Conservation (phyloP, 1,140 invertebrate species). For the Eubasilissa regina region DNA sequence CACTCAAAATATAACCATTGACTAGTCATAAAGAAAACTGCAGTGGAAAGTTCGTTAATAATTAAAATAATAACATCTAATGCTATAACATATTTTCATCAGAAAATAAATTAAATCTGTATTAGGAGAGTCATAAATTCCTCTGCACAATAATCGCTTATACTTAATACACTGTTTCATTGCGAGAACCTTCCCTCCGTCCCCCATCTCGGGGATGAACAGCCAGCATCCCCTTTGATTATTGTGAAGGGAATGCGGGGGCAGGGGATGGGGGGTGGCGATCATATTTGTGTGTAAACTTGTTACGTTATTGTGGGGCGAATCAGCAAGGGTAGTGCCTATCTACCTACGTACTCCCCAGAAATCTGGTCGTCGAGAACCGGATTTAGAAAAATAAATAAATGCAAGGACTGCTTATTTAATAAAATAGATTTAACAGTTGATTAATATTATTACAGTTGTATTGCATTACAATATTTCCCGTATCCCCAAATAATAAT, state of each 20-base stretch:
- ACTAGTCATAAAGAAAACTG: no score
- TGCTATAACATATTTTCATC: no score
- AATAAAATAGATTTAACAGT: no score
- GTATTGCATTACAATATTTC: no score
- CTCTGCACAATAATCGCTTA: slow-evolving; percentile 9
- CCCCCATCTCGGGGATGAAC: slow-evolving; percentile 8
- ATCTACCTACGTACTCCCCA: background rate
- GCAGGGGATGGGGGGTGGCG: slow-evolving; percentile 6
- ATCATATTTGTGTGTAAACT: slow-evolving; percentile 60
- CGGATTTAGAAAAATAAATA: slow-evolving; percentile 14
- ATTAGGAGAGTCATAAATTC: background rate
- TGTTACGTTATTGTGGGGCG: slow-evolving; percentile 56
- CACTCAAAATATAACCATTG: no score
- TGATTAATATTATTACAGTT: no score
- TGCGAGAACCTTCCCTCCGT: background rate
- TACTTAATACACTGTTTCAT: slow-evolving; percentile 29
- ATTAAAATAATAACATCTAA: no score
- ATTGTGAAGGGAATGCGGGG: background rate
- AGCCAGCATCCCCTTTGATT: slow-evolving; percentile 11
- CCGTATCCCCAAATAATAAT: no score
- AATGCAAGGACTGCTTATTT: no score
- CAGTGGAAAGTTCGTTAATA: no score
- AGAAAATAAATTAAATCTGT: no score
- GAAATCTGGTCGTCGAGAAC: background rate
- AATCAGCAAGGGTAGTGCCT: slow-evolving; percentile 9